Conservation (phyloP, 2,888 invertebrate species). For the Antitype chi region DNA sequence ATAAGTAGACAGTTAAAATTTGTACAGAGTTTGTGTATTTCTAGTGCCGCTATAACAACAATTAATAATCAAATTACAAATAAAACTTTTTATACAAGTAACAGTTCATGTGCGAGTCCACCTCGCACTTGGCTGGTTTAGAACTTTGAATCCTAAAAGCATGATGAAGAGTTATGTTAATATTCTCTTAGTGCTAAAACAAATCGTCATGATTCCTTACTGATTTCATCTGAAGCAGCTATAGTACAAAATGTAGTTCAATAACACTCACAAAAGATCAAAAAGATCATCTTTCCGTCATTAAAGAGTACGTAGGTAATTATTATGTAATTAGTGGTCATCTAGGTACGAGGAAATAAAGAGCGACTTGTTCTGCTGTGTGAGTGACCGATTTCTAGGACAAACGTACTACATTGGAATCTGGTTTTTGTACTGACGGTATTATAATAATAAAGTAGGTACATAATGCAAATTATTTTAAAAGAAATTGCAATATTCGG, state of each 20-base stretch:
- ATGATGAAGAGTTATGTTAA: too few species aligned
- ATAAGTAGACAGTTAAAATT: too few species aligned
- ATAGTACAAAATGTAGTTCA: neutral
- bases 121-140: too few species aligned
- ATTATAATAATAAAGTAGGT: neutral
- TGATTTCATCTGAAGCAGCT: neutral
- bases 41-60: too few species aligned
- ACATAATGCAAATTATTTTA: neutral
- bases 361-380: constrained; percentile 8
- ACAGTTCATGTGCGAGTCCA: too few species aligned
- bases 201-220: too few species aligned
- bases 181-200: too few species aligned
- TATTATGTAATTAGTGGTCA: constrained; percentile 15
- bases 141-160: too few species aligned
- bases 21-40: too few species aligned
- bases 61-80: too few species aligned
- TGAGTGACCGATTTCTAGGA: constrained; percentile 13
- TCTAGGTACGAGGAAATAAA: constrained; percentile 3
- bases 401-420: constrained; percentile 9
- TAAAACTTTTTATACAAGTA: too few species aligned
- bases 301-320: neutral
- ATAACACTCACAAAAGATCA: neutral
- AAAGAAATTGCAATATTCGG: neutral
- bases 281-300: neutral
- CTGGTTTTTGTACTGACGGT: neutral